Evolutionary conservation across 2,797 vertebrate genomes (phyloP).

Genomic region (Anisognathus igniventris): DNA sequence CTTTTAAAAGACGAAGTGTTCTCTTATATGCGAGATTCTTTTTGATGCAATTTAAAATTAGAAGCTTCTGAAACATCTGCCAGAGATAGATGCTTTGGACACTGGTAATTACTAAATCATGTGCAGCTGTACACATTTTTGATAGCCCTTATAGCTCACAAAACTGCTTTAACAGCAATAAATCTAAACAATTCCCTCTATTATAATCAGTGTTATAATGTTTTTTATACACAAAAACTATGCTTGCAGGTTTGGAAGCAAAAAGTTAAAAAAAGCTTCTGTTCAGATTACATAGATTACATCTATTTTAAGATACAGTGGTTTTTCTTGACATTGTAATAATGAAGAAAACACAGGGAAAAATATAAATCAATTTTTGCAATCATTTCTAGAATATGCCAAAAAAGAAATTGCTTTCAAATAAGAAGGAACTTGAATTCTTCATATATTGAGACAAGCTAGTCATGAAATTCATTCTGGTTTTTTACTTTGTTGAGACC

Average conservation of each 20-base stretch:
- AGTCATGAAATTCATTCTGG: background rate
- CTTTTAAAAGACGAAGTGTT: background rate
- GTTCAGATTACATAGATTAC: background rate
- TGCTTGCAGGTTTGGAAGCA: background rate
- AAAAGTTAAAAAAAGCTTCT: background rate
- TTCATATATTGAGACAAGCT: background rate
- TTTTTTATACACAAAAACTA: background rate
- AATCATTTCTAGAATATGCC: background rate
- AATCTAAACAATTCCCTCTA: background rate
- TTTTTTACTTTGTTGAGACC: background rate
- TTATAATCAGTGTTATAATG: background rate
- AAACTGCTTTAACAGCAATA: conserved; percentile 28
- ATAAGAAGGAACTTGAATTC: background rate
- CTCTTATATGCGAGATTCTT: background rate
- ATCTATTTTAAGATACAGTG: background rate
- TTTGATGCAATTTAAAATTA: conserved; percentile 39
- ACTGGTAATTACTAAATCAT: conserved; percentile 54
- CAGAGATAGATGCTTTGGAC: conserved; percentile 30
- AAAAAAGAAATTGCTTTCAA: background rate
- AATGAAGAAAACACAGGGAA: background rate
- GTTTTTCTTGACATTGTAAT: background rate
- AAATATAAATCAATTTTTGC: background rate
- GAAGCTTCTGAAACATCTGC: conserved; percentile 52
- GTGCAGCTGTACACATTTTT: conserved; percentile 54
- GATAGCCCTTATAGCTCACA: conserved; percentile 9